phyloP scores from a whole-genome alignment of 2,113 vertebrate genomes.

The Melanotaenia duboulayi region DNA sequence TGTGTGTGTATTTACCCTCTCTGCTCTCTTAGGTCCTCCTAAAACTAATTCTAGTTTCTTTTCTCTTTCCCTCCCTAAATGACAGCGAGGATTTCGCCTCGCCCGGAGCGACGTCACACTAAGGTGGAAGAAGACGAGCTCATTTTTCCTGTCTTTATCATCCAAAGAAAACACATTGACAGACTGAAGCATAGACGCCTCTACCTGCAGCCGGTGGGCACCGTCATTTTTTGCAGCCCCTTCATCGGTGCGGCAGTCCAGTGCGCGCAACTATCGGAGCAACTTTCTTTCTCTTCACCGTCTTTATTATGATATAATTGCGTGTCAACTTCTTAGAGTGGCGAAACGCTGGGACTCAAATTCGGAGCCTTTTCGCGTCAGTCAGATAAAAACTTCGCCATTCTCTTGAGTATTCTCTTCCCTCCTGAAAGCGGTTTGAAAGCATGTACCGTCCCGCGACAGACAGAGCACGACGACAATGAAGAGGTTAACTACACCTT shows the following conservation, averaged over 20 bases:
- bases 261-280: conserved; percentile 29
- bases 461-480: conserved; percentile 57
- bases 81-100: conserved; percentile 78
- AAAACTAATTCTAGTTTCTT: conserved; percentile 58
- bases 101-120: conserved; percentile 82
- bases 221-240: conserved; percentile 7
- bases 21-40: conserved; percentile 32
- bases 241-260: conserved; percentile 42
- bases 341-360: not conserved
- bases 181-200: conserved; percentile 51
- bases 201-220: conserved; percentile 70
- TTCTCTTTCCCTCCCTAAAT: conserved; percentile 60
- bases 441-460: conserved; percentile 31
- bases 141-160: conserved; percentile 66
- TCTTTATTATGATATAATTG: not conserved
- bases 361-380: conserved; percentile 32
- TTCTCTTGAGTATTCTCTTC: conserved; percentile 24
- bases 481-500: conserved; percentile 76
- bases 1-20: conserved; percentile 40
- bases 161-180: conserved; percentile 67
- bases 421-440: conserved; percentile 48
- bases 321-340: not conserved
- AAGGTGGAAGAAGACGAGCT: conserved; percentile 75
- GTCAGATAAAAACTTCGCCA: conserved; percentile 32
- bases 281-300: not conserved